Percentiles rank a stretch among this genome's conserved stretches.
These are phyloP conservation scores for Lypha dubia DNA, from an alignment of 2,888 invertebrate species.

Conservation along the genomic window DNA sequence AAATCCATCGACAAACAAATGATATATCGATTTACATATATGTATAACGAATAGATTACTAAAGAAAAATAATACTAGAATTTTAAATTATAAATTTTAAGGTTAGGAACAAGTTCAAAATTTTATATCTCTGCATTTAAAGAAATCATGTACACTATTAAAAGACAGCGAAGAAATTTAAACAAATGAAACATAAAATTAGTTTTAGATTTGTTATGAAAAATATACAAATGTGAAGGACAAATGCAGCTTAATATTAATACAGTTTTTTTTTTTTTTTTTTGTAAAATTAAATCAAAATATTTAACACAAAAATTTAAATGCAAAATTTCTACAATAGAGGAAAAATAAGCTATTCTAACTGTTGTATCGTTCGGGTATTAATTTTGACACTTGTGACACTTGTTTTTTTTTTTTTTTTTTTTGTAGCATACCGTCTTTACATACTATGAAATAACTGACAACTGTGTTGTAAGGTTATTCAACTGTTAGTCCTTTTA, in stretches of 20 bases:
- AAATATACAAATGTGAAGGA: conserved; percentile 61
- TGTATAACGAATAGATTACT: no score
- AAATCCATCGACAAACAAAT: no score
- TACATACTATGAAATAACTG: no score
- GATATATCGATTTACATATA: no score
- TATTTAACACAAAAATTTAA: conserved; percentile 43
- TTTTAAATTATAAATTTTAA: no score
- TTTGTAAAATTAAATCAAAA: conserved; percentile 51
- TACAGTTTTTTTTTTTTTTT: no score
- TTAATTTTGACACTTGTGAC: no score
- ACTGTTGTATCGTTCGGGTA: neutral
- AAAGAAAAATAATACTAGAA: no score
- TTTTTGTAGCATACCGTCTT: neutral
- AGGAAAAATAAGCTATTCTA: neutral
- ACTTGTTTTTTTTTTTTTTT: neutral
- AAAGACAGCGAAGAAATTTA: neutral
- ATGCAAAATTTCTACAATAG: conserved; percentile 17
- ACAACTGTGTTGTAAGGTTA: no score
- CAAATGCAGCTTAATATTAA: conserved; percentile 58
- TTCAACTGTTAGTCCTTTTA: no score
- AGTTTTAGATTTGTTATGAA: conserved; percentile 41
- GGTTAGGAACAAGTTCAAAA: no score
- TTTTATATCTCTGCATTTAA: no score
- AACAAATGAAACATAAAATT: conserved; percentile 5
- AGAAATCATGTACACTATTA: neutral